A percentile compares a stretch with the other conserved stretches of the same genome.
Conservation (phyloP, 2,113 vertebrate genomes). For the Cyanistes caeruleus region DNA sequence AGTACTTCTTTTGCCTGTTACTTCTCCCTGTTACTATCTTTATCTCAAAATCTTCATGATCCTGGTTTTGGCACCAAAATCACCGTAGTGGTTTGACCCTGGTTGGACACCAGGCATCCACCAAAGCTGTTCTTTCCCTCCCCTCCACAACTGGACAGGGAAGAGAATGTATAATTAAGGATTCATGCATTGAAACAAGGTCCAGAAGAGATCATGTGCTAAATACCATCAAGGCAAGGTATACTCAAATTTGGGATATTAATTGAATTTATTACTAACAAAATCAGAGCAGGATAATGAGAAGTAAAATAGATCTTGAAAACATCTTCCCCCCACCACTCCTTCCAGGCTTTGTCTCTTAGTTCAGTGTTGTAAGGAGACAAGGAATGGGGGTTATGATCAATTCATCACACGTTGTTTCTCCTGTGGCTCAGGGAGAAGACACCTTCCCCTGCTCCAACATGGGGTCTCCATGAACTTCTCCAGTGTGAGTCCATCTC, state of each 20-base stretch:
- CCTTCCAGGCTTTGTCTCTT: background rate
- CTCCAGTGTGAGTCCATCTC: background rate
- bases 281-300: background rate
- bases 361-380: background rate
- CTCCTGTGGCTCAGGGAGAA: background rate
- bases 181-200: background rate
- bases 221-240: background rate
- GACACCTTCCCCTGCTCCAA: background rate
- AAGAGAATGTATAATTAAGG: background rate
- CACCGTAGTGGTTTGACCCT: background rate
- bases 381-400: background rate
- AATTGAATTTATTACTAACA: background rate
- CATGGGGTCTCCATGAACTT: accelerated
- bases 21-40: background rate
- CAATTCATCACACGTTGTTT: background rate
- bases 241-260: background rate
- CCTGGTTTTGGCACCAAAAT: background rate
- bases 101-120: background rate
- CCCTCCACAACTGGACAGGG: background rate
- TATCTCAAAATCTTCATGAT: background rate
- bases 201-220: accelerated
- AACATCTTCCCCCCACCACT: background rate
- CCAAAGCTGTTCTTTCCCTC: background rate
- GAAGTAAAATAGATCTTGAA: background rate
- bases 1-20: background rate